Evolutionary conservation across 2,113 vertebrate genomes (phyloP), one percentile per base, ranked within the genome.

Genomic region (Eurypyga helias): DNA sequence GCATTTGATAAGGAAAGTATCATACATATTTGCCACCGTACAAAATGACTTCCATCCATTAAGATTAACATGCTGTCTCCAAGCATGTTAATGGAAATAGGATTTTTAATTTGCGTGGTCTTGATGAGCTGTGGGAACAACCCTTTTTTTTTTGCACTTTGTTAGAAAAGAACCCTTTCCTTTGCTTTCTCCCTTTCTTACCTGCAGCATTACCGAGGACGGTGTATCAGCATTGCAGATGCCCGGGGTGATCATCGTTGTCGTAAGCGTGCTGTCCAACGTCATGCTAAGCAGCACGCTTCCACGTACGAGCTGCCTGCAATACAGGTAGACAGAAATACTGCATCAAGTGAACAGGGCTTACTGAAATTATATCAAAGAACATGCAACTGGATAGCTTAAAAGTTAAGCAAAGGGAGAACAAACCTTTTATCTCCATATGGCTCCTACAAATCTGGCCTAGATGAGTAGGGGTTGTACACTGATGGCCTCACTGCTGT

Each of bases 141-240:
- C 13, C 8, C 3, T 29, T 86, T 67, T 61, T 67, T 61, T 4
- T 23, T 51, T 52, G 13, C 10, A 20, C 26, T 78, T 21, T 29
- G 17, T 18, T 66, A n/a, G 60, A 55, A 71, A 81, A 65, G 1
- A 41, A 67, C 3, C 6, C 10, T 81, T 61, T 26, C 5, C 33
- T 67, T 34, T 58, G 16, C 17, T 55, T 18, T 48, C 24, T 78
- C 0, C 0, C 11, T n/a, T 45, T 45, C 95, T 95, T 89, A 98
- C 98, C 98, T 98, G 98, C 51, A 98, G 21, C 0, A 65, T 97
- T 76, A 96, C 78, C 3, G 96, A 90, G 33, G 95, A 90, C 18
- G 97, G 97, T 17, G 95, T 91, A 24, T 90, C 94, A 8, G 60
- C 12, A 48, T 91, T 96, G 87, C 97, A 97, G 51, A 97, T 77